phyloP scores from a whole-genome alignment of 2,797 vertebrate species.

The Macropus fuliginosus region DNA sequence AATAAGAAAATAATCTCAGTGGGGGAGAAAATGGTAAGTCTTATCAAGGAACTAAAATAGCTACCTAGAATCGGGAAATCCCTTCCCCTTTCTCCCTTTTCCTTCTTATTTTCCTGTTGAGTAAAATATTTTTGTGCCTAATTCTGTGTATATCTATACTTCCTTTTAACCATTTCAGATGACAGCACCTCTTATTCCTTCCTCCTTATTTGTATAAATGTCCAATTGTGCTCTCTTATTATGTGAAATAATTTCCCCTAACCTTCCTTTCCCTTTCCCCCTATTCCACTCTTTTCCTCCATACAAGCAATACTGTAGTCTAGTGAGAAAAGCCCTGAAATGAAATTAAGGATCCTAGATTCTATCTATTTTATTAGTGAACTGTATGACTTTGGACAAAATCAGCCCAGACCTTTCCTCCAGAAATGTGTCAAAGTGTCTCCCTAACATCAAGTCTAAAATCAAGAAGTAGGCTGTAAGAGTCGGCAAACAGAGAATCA shows the following conservation, averaged over 20 bases:
- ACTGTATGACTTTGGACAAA: not conserved
- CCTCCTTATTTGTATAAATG: no score
- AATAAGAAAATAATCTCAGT: not conserved
- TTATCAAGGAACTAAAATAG: not conserved
- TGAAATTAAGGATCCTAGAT: no score
- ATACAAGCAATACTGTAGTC: not conserved
- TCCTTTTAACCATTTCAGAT: no score
- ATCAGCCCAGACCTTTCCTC: not conserved
- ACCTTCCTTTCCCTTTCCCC: not conserved
- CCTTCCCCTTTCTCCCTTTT: not conserved
- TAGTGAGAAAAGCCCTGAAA: not conserved
- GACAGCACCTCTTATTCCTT: no score
- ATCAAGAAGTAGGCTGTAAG: not conserved
- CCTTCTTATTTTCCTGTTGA: no score
- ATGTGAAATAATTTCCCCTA: not conserved
- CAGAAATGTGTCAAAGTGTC: not conserved
- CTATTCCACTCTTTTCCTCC: not conserved
- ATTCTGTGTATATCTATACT: no score
- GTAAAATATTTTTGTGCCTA: not conserved
- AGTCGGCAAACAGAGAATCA: not conserved
- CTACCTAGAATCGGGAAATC: not conserved
- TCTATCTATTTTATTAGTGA: not conserved
- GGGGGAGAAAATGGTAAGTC: not conserved
- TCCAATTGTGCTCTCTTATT: no score
- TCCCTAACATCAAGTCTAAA: not conserved